phyloP scores from a whole-genome alignment of 2,888 invertebrate species.

The Tinea pellionella region DNA sequence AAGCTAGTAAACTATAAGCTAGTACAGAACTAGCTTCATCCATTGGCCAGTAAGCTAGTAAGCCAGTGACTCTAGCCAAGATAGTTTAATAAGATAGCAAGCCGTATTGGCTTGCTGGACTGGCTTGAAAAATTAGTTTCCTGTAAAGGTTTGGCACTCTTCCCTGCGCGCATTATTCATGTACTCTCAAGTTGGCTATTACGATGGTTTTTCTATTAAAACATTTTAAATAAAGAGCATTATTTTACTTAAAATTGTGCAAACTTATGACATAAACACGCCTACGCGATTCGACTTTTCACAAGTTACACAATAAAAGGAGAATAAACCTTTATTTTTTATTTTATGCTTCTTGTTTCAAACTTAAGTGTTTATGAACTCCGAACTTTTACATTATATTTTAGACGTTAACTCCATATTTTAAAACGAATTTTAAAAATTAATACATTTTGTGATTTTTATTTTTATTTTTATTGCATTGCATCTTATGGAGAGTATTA shows the following conservation, averaged over 20 bases:
- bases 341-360: conserved; percentile 35
- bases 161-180: too few relatives aligned
- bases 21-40: too few relatives aligned
- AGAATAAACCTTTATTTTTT: conserved; percentile 31
- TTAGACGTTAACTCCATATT: background rate
- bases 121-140: too few relatives aligned
- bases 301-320: conserved; percentile 36
- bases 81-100: too few relatives aligned
- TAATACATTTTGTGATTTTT: background rate
- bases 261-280: conserved; percentile 33
- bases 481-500: too few relatives aligned
- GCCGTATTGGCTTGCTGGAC: too few relatives aligned
- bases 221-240: background rate
- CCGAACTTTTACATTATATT: conserved; percentile 14
- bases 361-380: conserved; percentile 28
- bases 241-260: conserved; percentile 19
- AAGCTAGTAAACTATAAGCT: too few relatives aligned
- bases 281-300: conserved; percentile 38
- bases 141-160: too few relatives aligned
- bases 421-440: background rate
- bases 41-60: too few relatives aligned
- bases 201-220: background rate
- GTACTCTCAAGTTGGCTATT: too few relatives aligned
- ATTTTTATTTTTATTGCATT: too few relatives aligned
- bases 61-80: too few relatives aligned